Conservation (phyloP, 2,888 invertebrate genomes). For the Acrobasis suavella region DNA sequence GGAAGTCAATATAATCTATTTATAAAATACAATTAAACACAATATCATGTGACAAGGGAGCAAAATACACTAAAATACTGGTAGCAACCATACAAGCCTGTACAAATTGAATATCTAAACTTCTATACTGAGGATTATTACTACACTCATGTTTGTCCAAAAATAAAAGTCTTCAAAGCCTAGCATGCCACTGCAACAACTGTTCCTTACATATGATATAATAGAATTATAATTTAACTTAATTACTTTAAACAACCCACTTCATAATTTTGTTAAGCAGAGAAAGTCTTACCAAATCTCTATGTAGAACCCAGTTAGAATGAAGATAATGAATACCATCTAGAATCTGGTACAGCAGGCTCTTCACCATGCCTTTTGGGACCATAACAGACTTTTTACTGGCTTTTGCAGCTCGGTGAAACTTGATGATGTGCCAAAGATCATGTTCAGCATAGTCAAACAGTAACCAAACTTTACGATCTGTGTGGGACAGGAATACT, state of each 20-base stretch:
- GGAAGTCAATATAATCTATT: no score
- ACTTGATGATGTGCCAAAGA: conserved; percentile 99
- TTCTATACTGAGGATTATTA: no score
- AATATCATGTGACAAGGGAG: no score
- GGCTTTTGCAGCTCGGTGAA: conserved; percentile 98
- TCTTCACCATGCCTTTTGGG: conserved; percentile 98
- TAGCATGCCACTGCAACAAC: no score
- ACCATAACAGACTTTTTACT: conserved; percentile 98
- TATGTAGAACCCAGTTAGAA: conserved; percentile 99
- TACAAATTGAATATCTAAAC: no score
- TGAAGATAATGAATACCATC: conserved; percentile 99
- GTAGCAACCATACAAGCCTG: no score
- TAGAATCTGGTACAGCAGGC: conserved; percentile 97
- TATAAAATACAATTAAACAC: no score
- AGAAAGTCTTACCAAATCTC: conserved; percentile 90
- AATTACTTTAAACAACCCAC: neutral
- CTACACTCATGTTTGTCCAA: no score
- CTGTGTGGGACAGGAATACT: conserved; percentile 97
- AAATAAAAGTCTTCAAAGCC: no score
- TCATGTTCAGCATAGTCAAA: conserved; percentile 99
- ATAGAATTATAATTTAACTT: neutral
- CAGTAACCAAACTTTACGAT: conserved; percentile 97
- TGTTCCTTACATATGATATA: no score
- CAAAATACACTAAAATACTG: no score
- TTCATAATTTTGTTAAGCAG: neutral